Evolutionary conservation across 2,888 invertebrate species (phyloP), one percentile per base, ranked within the genome.

Genomic region (Mesochorus sp.): DNA sequence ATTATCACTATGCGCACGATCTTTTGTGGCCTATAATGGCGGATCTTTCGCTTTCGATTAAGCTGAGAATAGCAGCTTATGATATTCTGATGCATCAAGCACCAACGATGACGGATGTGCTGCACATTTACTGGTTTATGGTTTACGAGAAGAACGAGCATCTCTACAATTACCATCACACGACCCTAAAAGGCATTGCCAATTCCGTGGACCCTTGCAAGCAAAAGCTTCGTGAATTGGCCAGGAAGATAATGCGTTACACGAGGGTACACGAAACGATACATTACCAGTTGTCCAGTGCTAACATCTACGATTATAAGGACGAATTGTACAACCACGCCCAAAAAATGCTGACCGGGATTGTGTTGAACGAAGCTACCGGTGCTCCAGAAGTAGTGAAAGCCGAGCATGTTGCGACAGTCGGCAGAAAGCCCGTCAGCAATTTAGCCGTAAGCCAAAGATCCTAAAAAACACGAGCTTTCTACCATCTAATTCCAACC

Each of bases 21-120:
- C 80, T 92, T 4, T 90, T 91, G 51, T 92, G 92, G 92, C 93
- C 93, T 0, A 86, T 93, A 55, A 84, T 93, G 49, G 84, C 87
- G 0, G 89, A 93, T 79, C 82, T 81, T n/a, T 84, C 85, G 0
- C 87, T 91, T 79, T 87, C 91, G n/a, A 79, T 91, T 4, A 88
- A 91, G 67, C 72, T 92, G 39, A 86, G 93, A 77, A 87, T 91
- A 2, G 86, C 87, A 0, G 92, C 93, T 12, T 91, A 92, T 61
- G 89, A 89, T 2, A 84, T 91, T 51, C 81, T 93, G 12, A 88
- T 93, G 76, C 83, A 89, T 49, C 87, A 91, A 1, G 57, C 83
- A 28, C 86, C 90, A 39, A 88, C 90, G 1, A 83, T 90, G 68
- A 85, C 88, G 1, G 85, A 88, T 6, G 83, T 92, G 21, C 87